These are phyloP conservation scores for Forbesichthys papilliferus DNA, from an alignment of 2,113 vertebrate genomes.

Conservation along the genomic window DNA sequence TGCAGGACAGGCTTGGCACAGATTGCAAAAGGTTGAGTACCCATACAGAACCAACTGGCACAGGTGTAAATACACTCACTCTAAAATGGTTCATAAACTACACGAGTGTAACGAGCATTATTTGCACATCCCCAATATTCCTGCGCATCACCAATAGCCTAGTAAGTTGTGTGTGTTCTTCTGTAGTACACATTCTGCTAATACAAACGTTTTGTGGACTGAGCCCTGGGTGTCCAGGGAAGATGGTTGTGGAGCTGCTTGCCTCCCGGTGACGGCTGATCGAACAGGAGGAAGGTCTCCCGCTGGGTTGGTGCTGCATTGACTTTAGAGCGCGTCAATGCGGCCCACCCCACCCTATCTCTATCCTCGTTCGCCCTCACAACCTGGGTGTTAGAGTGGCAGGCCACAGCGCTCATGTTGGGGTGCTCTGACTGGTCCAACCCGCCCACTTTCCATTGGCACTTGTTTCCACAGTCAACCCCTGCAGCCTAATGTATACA, in stretches of 20 bases:
- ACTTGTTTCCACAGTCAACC: slow-evolving; percentile 24
- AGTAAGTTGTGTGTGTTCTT: slow-evolving; percentile 26
- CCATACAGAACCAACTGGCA: too few species aligned
- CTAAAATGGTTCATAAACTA: too few species aligned
- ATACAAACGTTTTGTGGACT: slow-evolving; percentile 1
- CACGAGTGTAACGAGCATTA: too few species aligned
- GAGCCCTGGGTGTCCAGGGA: slow-evolving; percentile 8
- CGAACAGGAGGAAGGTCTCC: slow-evolving; percentile 54
- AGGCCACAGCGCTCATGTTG: slow-evolving; percentile 3
- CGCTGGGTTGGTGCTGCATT: slow-evolving; percentile 55
- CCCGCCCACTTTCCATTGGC: neutral
- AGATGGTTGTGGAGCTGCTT: slow-evolving; percentile 24
- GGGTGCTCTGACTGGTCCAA: slow-evolving; percentile 27
- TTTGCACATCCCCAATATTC: slow-evolving; percentile 24
- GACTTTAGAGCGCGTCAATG: slow-evolving; percentile 49
- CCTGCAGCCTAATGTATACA: slow-evolving; percentile 52
- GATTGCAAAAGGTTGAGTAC: too few species aligned
- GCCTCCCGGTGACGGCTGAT: slow-evolving; percentile 57
- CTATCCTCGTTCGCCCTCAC: slow-evolving; percentile 35
- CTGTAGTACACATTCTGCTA: neutral
- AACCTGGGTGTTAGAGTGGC: slow-evolving; percentile 14
- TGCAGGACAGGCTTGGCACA: too few species aligned
- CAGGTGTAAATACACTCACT: too few species aligned
- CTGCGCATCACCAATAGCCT: neutral
- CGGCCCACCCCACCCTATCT: slow-evolving; percentile 25